These are phyloP conservation scores for Xiphydria camelus DNA, from an alignment of 2,888 invertebrate species.

Conservation along the genomic window DNA sequence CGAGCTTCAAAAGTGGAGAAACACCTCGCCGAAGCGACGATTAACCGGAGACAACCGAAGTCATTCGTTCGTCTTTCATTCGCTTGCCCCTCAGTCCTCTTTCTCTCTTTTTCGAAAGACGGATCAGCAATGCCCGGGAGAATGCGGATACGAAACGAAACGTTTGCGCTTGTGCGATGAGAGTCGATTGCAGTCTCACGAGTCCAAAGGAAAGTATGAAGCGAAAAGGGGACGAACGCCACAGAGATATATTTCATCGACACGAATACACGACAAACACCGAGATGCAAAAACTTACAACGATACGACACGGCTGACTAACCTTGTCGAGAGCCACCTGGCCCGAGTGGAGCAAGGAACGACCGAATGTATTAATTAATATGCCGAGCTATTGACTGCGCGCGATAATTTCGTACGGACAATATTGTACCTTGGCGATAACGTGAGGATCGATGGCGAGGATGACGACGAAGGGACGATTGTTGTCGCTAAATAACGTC, in stretches of 20 bases:
- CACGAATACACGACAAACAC: slow-evolving; percentile 5
- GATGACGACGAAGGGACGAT: slow-evolving; percentile 93
- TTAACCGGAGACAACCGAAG: slow-evolving; percentile 1
- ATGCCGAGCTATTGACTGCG: slow-evolving; percentile 9
- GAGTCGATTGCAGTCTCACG: too few species aligned
- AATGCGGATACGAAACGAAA: too few species aligned
- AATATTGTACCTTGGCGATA: slow-evolving; percentile 90
- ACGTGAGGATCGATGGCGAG: slow-evolving; percentile 98
- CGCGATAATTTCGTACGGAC: too few species aligned
- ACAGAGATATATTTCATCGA: too few species aligned
- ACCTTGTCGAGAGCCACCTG: slow-evolving; percentile 71
- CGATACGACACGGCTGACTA: slow-evolving; percentile 58
- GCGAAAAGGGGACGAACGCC: too few species aligned
- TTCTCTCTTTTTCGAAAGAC: too few species aligned
- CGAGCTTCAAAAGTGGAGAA: too few species aligned
- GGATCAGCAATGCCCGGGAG: too few species aligned
- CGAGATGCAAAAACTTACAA: not conserved
- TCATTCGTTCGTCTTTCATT: slow-evolving; percentile 2
- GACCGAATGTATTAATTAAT: slow-evolving; percentile 3
- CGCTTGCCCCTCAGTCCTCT: too few species aligned
- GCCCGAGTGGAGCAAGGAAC: slow-evolving; percentile 41
- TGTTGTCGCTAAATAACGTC: slow-evolving; percentile 90
- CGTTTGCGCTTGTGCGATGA: too few species aligned
- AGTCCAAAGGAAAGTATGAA: too few species aligned
- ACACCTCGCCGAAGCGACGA: too few species aligned